Conservation (phyloP, 2,113 vertebrate genomes). For the Syngnathus scovelli region DNA sequence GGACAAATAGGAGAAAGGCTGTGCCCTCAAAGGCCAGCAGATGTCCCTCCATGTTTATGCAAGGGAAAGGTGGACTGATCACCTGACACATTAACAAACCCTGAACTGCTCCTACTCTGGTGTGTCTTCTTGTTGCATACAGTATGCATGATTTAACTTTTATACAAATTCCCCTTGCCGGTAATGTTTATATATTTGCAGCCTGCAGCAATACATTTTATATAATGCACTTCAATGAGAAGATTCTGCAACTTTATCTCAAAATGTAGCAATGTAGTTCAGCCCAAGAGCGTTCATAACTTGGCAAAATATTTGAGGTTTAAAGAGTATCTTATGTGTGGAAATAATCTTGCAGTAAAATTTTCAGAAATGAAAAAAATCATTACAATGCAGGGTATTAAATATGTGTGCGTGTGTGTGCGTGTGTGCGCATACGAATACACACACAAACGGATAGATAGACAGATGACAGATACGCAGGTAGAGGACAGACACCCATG, state of each 20-base stretch:
- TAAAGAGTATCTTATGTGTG: background rate
- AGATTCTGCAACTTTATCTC: background rate
- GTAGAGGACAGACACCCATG: too few species aligned
- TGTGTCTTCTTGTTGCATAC: background rate
- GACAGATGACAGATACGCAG: too few species aligned
- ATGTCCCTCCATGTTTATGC: conserved; percentile 66
- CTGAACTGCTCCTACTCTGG: background rate
- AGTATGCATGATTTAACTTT: background rate
- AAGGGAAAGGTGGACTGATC: conserved; percentile 28
- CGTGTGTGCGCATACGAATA: background rate
- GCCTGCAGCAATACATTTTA: background rate
- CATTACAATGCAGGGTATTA: background rate
- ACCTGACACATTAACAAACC: conserved; percentile 30
- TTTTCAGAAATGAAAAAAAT: background rate
- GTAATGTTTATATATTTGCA: background rate
- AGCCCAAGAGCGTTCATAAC: background rate
- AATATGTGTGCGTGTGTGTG: too few species aligned
- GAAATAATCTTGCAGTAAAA: background rate
- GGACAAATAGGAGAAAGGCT: conserved; percentile 35
- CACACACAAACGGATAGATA: too few species aligned
- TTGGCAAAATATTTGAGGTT: too few species aligned
- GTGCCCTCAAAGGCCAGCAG: conserved; percentile 64
- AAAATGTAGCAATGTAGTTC: background rate
- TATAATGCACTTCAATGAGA: background rate
- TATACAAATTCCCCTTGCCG: background rate